Percentiles rank a stretch among this genome's conserved stretches.
These are phyloP conservation scores for Blastomussa wellsi DNA, from an alignment of 92 coral and sea anemone species.

Conservation along the genomic window DNA sequence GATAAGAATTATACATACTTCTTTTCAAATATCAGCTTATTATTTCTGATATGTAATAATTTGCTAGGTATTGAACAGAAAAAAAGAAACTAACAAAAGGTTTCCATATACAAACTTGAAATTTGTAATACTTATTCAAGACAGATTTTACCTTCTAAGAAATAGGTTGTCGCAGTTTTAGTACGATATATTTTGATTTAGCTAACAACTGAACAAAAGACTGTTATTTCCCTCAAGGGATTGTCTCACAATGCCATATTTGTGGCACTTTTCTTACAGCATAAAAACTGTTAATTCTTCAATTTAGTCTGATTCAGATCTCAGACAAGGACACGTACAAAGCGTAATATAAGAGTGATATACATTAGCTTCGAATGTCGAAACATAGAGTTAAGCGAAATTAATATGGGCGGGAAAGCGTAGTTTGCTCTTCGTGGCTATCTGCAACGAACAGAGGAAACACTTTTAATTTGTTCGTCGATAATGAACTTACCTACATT, in stretches of 20 bases:
- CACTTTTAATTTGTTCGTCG: constrained; percentile 9
- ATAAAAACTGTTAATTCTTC: constrained; percentile 4
- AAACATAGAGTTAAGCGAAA: constrained; percentile 15
- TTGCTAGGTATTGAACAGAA: constrained; percentile 30
- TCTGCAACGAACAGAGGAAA: constrained; percentile 13
- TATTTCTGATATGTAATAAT: constrained; percentile 37
- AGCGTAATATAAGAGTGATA: constrained; percentile 10
- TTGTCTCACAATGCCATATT: neutral
- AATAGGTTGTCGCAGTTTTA: constrained; percentile 10
- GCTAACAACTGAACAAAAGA: constrained; percentile 1
- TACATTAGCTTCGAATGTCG: constrained; percentile 4
- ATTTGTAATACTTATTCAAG: neutral
- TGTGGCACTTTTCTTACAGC: neutral
- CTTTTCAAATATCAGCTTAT: constrained; percentile 25
- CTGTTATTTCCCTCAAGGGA: neutral
- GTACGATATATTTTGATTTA: neutral
- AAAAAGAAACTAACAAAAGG: constrained; percentile 21
- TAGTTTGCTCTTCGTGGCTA: neutral
- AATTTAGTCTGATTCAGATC: constrained; percentile 13
- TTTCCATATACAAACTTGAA: constrained; percentile 22
- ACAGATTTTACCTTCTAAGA: constrained; percentile 6
- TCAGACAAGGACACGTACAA: constrained; percentile 11
- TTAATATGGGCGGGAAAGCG: neutral
- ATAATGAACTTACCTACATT: constrained; percentile 12
- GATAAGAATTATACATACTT: constrained; percentile 37